Evolutionary conservation across 1,140 invertebrate genomes (phyloP), one percentile per base, ranked within the genome.

Genomic region (Macrobrachium rosenbergii): DNA sequence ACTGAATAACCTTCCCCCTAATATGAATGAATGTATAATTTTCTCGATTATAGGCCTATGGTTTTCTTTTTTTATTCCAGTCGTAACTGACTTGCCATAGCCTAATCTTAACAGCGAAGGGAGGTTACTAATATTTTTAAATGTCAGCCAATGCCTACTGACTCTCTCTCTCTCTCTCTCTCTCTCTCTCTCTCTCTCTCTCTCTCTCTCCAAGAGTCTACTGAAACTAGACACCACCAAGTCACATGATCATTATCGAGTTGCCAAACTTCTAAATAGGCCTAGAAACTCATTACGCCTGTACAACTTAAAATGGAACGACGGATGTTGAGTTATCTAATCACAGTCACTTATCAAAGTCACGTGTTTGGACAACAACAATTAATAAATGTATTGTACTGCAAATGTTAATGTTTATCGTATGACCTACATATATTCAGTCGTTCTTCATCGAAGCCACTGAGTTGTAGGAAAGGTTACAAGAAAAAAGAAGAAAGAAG

Each of bases 181-280:
- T 79, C 76, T 79, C 43, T 79, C 76, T 79, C 43, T 79, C 76
- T 79, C 43, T 79, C 76, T 79, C 43, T 79, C 76, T 79, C 76
- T 58, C 76, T 79, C 45, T 79, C 76, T 69, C 79, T 82, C 62
- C 28, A 23, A 28, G 28, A 64, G 21, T 81, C 79, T 81, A 28
- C 14, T 45, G 2, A 28, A 21, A 21, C 52, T 19, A 63, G 7
- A 23, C 45, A 23, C 5, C 45, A n/a, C 77, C 19, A 37, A 58
- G 0, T 2, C 76, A 0, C 76, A 45, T 12, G 0, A 12, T 17
- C 5, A 17, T 59, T 7, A 8, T 21, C 78, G 23, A 8, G 10
- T 17, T 17, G 10, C 21, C 58, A 62, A n/a, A n/a, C n/a, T n/a
- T n/a, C n/a, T 59, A 80, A 52, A 80, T 60, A 80, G 52, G 62